Base-by-base conservation (phyloP, 2,113 vertebrate species). In the Megaleporinus macrocephalus region DNA sequence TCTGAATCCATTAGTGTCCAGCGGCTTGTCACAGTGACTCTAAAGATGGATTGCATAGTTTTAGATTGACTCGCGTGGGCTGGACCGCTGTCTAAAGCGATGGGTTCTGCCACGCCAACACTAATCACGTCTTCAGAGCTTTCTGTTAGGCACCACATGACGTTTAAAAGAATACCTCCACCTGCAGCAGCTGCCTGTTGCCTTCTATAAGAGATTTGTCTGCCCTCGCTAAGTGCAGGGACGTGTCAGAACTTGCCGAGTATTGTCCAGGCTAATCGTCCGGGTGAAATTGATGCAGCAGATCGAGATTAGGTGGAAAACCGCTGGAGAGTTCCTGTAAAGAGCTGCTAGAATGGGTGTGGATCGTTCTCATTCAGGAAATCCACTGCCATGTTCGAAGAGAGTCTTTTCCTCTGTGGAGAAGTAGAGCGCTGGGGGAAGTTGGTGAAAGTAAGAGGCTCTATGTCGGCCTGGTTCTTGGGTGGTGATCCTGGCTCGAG, bases 401-500 rank as follows among this genome's bases (percentile, higher is more conserved):
- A 33, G 63, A 18, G 63, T 12, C 62, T 65, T 29, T 66, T 81
- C 44, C 49, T 73, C 29, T 69, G 30, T 14, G 36, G 26, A 36
- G 70, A 44, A 27, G 20, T 44, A 27, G 44, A n/a, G n/a, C 24
- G 51, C 51, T 2, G 36, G 55, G 30, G 20, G 44, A 36, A 61
- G 20, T 26, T 57, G 18, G 76, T 73, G 76, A 83, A 83, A 84
- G 78, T 89, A 78, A 87, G 81, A 83, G 85, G 74, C 79, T 81
- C 80, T 87, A 89, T 91, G 89, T 91, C 78, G 18, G 61, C 69
- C 74, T 84, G 73, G 76, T 86, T 89, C 88, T 88, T 92, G 91
- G 90, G 91, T 89, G 88, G 91, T 86, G 82, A 85, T 86, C 78
- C 65, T 71, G 81, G 78, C 88, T 92, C 85, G 82, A 86, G 85